Conservation (phyloP, 2,113 vertebrate genomes). For the Hypomesus transpacificus region DNA sequence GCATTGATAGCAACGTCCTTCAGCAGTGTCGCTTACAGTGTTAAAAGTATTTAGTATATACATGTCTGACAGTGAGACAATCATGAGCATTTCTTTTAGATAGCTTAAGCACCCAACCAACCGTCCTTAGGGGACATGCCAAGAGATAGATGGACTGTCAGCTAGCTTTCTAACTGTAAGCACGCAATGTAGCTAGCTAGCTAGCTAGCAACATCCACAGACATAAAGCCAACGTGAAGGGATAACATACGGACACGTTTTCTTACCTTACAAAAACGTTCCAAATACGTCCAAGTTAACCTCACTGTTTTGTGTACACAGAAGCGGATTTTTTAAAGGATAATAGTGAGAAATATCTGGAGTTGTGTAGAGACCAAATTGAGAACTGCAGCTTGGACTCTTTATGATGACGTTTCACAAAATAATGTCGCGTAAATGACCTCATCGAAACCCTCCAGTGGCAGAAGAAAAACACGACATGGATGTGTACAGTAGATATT, state of each 20-base stretch:
- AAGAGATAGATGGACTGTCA: neutral
- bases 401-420: neutral
- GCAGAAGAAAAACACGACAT: neutral
- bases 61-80: no score
- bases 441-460: slow-evolving; percentile 4
- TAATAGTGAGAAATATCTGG: neutral
- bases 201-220: neutral
- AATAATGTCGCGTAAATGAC: neutral
- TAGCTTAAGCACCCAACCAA: neutral
- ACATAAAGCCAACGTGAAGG: neutral
- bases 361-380: no score
- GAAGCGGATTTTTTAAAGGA: neutral
- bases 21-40: no score
- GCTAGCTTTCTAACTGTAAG: neutral
- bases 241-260: neutral
- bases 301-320: rapidly evolving
- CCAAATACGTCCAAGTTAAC: neutral
- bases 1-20: no score
- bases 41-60: no score
- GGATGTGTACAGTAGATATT: neutral
- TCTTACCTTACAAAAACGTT: neutral
- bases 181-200: neutral
- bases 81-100: no score
- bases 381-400: no score
- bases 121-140: neutral